phyloP scores from a whole-genome alignment of 2,888 invertebrate species.

The Endomychus coccineus region DNA sequence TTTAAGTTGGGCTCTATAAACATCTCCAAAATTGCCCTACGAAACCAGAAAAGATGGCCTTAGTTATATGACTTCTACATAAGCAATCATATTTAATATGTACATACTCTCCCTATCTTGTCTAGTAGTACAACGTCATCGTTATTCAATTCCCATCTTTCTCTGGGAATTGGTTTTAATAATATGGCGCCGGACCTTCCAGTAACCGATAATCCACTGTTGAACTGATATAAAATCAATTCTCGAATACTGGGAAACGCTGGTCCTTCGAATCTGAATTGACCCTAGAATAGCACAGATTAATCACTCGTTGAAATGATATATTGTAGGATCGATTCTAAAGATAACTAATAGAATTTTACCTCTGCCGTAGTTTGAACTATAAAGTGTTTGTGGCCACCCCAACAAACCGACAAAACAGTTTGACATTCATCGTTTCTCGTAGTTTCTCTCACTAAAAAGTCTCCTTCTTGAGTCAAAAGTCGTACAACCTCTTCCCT shows the following conservation, averaged over 20 bases:
- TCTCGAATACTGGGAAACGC: slow-evolving; percentile 90
- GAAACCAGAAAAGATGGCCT: slow-evolving; percentile 1
- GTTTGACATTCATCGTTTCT: slow-evolving; percentile 87
- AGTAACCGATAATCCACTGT: slow-evolving; percentile 81
- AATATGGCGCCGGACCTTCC: slow-evolving; percentile 87
- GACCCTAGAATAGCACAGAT: slow-evolving; percentile 55
- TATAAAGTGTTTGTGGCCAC: slow-evolving; percentile 94
- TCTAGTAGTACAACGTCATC: slow-evolving; percentile 86
- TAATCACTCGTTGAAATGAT: no score
- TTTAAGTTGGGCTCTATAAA: slow-evolving; percentile 83
- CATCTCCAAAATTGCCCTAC: slow-evolving; percentile 96
- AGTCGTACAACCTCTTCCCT: slow-evolving; percentile 91
- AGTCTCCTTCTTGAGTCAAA: slow-evolving; percentile 88
- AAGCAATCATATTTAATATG: no score
- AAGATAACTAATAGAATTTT: no score
- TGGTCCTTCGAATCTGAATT: slow-evolving; percentile 89
- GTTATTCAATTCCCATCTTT: slow-evolving; percentile 93
- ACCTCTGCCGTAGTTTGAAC: slow-evolving; percentile 91
- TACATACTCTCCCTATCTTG: slow-evolving; percentile 90
- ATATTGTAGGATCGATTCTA: no score
- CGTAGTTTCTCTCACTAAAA: slow-evolving; percentile 86
- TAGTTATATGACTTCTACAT: background rate
- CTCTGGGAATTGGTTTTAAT: slow-evolving; percentile 75
- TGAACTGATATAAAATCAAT: slow-evolving; percentile 81
- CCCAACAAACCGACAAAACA: slow-evolving; percentile 92